These are phyloP conservation scores for Andrena fulva DNA, from an alignment of 2,888 invertebrate genomes.

Conservation along the genomic window DNA sequence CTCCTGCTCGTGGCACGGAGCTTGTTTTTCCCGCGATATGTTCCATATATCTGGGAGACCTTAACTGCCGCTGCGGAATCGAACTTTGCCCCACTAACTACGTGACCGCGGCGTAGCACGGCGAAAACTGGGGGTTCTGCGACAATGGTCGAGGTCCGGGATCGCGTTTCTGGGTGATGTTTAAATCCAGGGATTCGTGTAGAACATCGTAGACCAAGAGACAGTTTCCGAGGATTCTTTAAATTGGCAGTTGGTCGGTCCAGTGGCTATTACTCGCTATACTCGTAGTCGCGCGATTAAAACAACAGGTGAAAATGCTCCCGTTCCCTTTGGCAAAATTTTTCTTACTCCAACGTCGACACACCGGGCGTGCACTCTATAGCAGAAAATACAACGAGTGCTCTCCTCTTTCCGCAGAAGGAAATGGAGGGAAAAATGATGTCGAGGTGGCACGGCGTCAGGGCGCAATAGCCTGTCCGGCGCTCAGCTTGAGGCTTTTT, in stretches of 20 bases:
- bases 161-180: neutral
- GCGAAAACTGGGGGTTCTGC: neutral
- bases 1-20: neutral
- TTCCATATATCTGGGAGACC: neutral
- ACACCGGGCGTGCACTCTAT: constrained; percentile 10
- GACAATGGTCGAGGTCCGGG: neutral
- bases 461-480: neutral
- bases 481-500: constrained; percentile 26
- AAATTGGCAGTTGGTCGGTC: too few relatives aligned
- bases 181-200: neutral
- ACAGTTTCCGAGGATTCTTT: too few relatives aligned
- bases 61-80: constrained; percentile 10
- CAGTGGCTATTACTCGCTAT: too few relatives aligned
- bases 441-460: neutral
- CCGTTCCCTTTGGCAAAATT: neutral
- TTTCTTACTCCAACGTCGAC: neutral
- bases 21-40: constrained; percentile 13
- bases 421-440: neutral
- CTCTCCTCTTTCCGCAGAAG: too few relatives aligned
- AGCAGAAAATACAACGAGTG: neutral
- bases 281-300: neutral
- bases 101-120: neutral
- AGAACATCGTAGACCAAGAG: neutral
- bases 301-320: neutral
- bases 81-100: constrained; percentile 2